Base-by-base conservation (phyloP, 2,113 vertebrate species). In the Zosterops lateralis region DNA sequence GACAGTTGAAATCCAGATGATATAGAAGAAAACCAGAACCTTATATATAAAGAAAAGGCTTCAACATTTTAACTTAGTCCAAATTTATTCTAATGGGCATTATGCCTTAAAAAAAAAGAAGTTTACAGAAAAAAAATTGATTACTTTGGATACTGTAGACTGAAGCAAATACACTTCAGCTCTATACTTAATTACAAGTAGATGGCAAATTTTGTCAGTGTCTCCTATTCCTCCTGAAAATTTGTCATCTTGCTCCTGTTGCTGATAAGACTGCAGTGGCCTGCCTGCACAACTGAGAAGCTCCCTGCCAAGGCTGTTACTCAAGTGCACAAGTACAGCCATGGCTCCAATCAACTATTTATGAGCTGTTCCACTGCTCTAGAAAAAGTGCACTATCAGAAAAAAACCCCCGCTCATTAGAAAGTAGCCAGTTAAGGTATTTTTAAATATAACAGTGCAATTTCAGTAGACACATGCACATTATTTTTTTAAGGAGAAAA, bases 401-500 rank as follows among this genome's bases (percentile, higher is more conserved):
- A 82, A 83, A 92, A 60, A 40, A 38, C 5, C 38, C 1, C 21
- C 29, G 28, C 67, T 95, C 71, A 56, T 87, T 94, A 97, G 60
- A 54, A 95, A 86, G 32, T 67, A 77, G 75, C 34, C 51, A 14
- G 64, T 85, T 91, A 85, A 71, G 56, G 64, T 89, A 80, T 70
- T 91, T 91, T 97, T 51, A 85, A 95, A 85, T 48, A 5, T 66
- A 95, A 94, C 44, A 44, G 50, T 45, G 47, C 40, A 18, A 77
- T 87, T 89, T 67, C 87, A 83, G 60, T 48, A 67, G 91, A 64
- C 51, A 56, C 7, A 60, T 5, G 16, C 2, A 7, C 82, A 91
- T 93, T 89, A 89, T 56, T 91, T 96, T 96, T 96, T 93, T 83
- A 85, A 91, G 89, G n/a, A 84, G 82, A 76, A 87, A 70, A 85